Evolutionary conservation across 2,888 invertebrate species (phyloP).

Genomic region (Limnephilus rhombicus): DNA sequence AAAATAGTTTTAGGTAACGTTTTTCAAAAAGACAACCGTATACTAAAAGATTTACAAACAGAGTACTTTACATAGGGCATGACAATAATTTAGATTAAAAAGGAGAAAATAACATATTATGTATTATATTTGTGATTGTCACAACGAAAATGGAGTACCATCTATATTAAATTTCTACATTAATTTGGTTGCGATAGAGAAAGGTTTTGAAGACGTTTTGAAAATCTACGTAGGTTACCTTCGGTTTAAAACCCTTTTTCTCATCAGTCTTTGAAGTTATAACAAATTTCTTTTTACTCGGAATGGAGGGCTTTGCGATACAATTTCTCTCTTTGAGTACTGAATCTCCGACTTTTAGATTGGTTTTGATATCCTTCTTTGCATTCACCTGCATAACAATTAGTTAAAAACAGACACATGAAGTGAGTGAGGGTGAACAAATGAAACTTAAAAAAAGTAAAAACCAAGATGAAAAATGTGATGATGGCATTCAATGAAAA

Average conservation of each 20-base stretch:
- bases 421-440: constrained; percentile 46
- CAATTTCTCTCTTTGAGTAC: constrained; percentile 64
- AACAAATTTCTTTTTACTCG: constrained; percentile 67
- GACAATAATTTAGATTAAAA: background rate
- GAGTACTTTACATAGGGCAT: background rate
- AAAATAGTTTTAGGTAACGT: too few species aligned
- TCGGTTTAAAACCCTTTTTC: constrained; percentile 68
- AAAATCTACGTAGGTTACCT: constrained; percentile 55
- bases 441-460: constrained; percentile 3
- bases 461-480: constrained; percentile 42
- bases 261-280: constrained; percentile 70
- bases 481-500: constrained; percentile 42
- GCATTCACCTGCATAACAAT: constrained; percentile 65
- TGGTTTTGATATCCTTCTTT: constrained; percentile 68
- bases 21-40: too few species aligned
- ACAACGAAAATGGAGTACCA: background rate
- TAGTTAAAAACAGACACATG: constrained; percentile 53
- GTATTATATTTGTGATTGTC: background rate
- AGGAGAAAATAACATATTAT: background rate
- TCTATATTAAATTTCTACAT: background rate
- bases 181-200: background rate
- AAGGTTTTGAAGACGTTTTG: constrained; percentile 8
- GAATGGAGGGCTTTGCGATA: constrained; percentile 64
- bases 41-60: background rate
- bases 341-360: constrained; percentile 66